Conservation (phyloP, 2,797 vertebrate species). For the Gambusia yucatana region DNA sequence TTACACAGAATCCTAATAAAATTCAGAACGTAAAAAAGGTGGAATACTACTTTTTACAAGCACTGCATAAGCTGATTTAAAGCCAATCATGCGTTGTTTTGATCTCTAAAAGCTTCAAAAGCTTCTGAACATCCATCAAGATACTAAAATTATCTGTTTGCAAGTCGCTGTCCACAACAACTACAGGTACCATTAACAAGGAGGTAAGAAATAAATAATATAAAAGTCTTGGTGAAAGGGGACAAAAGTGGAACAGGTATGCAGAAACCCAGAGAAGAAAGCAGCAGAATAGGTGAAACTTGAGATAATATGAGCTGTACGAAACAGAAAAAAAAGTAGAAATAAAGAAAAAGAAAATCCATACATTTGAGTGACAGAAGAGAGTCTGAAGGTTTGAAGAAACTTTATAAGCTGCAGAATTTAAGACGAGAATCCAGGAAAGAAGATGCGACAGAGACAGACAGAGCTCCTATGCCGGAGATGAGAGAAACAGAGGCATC, state of each 20-base stretch:
- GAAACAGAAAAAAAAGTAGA: background rate
- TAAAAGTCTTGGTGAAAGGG: constrained; percentile 18
- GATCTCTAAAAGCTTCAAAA: too few species aligned
- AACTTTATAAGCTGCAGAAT: constrained; percentile 15
- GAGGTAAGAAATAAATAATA: constrained; percentile 7
- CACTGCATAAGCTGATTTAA: background rate
- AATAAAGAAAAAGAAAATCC: constrained; percentile 5
- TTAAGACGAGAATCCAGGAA: constrained; percentile 19
- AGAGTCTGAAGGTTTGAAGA: constrained; percentile 3
- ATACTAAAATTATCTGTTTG: background rate
- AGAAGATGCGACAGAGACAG: constrained; percentile 76
- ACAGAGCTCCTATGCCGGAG: constrained; percentile 39
- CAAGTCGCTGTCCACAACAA: constrained; percentile 3
- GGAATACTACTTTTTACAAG: background rate
- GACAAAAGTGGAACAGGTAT: constrained; percentile 9
- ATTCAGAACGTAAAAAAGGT: background rate
- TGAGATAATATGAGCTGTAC: background rate
- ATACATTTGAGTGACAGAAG: constrained; percentile 28
- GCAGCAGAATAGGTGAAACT: constrained; percentile 8
- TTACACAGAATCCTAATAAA: background rate
- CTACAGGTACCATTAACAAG: constrained; percentile 35
- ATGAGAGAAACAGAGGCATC: constrained; percentile 50
- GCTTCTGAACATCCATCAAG: background rate
- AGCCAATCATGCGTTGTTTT: background rate
- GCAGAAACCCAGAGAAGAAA: background rate